phyloP scores from a whole-genome alignment of 2,888 invertebrate species.

The Glaucopsyche alexis region DNA sequence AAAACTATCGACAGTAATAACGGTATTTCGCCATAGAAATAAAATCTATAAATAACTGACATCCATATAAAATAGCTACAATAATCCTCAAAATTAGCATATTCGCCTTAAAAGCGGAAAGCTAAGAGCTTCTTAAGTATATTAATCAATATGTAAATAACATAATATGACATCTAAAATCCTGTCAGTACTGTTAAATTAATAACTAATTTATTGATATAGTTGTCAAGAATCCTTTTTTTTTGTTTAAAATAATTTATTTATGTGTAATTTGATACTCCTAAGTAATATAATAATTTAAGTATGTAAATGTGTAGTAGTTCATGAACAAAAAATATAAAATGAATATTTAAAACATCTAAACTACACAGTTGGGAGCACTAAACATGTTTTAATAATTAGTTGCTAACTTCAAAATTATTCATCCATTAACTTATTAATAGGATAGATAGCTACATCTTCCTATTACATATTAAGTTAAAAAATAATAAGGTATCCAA shows the following conservation, averaged over 20 bases:
- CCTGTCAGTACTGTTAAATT: background rate
- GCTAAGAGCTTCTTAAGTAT: background rate
- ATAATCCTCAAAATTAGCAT: slow-evolving; percentile 6
- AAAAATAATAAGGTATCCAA: too few relatives aligned
- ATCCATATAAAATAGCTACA: background rate
- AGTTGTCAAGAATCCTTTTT: background rate
- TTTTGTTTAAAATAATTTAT: background rate
- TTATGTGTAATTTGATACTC: background rate
- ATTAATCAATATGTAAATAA: background rate
- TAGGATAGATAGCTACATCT: too few relatives aligned
- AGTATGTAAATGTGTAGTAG: too few relatives aligned
- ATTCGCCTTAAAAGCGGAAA: background rate
- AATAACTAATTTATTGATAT: background rate
- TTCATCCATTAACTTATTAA: too few relatives aligned
- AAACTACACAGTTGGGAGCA: too few relatives aligned
- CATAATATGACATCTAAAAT: background rate
- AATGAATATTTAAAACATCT: background rate
- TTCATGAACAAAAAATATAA: background rate
- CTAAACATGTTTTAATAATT: too few relatives aligned
- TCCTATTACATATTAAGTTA: too few relatives aligned
- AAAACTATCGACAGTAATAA: background rate
- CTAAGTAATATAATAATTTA: background rate
- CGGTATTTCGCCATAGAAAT: background rate
- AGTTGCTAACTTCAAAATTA: too few relatives aligned
- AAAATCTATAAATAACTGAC: background rate